Evolutionary conservation across 1,140 invertebrate species (phyloP).

Genomic region (Caenorhabditis inopinata): DNA sequence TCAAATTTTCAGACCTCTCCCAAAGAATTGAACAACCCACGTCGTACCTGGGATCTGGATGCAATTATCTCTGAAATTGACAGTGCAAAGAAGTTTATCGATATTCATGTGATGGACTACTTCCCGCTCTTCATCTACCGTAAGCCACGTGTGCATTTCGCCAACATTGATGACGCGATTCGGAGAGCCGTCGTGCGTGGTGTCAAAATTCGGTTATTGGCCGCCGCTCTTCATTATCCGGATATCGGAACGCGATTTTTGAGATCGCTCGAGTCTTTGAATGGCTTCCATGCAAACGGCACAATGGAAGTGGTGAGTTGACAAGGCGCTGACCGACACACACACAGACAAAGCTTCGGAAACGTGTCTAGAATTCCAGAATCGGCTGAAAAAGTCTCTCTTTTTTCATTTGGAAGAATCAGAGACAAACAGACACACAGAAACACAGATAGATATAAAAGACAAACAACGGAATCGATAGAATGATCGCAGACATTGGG

Average conservation of each 20-base stretch:
- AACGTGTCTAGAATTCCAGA: background rate
- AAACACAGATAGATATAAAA: too few species aligned
- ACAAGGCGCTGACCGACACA: too few species aligned
- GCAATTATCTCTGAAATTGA: conserved; percentile 81
- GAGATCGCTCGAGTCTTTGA: conserved; percentile 77
- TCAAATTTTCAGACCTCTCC: conserved; percentile 80
- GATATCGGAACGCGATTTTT: conserved; percentile 78
- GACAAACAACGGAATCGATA: too few species aligned
- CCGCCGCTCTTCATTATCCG: conserved; percentile 87
- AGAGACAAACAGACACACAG: too few species aligned
- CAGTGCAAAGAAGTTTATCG: conserved; percentile 80
- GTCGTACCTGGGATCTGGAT: conserved; percentile 81
- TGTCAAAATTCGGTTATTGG: conserved; percentile 78
- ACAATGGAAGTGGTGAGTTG: conserved; percentile 55
- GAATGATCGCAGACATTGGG: too few species aligned
- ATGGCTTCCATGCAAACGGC: conserved; percentile 64
- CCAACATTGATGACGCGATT: conserved; percentile 85
- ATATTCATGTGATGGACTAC: conserved; percentile 97
- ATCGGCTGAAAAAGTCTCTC: too few species aligned
- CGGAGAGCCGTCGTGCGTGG: conserved; percentile 77
- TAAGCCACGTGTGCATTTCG: conserved; percentile 75
- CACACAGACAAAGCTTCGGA: too few species aligned
- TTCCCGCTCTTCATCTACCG: conserved; percentile 78
- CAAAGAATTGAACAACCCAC: conserved; percentile 76
- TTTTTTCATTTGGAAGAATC: too few species aligned